Evolutionary conservation across 2,113 vertebrate species (phyloP).

Genomic region (Calidris pygmaea): DNA sequence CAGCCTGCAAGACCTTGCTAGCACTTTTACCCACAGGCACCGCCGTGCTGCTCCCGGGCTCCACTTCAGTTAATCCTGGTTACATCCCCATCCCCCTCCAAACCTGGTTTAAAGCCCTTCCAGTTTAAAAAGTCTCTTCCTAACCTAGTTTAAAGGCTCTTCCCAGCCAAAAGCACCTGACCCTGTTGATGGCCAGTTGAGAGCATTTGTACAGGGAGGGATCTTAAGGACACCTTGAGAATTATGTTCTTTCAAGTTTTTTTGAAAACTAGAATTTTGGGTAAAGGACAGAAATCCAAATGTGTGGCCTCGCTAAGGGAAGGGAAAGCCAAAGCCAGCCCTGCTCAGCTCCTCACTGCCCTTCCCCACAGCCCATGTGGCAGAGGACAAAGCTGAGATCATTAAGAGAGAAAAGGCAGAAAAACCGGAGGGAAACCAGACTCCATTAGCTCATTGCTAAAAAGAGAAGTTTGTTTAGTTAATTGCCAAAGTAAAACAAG

Average conservation of each 20-base stretch:
- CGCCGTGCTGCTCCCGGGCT: too few species aligned
- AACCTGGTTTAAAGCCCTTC: too few species aligned
- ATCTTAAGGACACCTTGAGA: neutral
- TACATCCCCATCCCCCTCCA: too few species aligned
- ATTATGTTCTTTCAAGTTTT: neutral
- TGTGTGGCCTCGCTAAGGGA: neutral
- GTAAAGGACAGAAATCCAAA: neutral
- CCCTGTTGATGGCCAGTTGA: neutral
- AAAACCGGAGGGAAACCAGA: constrained; percentile 45
- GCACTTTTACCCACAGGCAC: too few species aligned
- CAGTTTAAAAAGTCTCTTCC: too few species aligned
- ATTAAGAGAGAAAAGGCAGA: neutral
- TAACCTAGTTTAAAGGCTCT: neutral
- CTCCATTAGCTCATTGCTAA: neutral
- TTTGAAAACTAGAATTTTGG: neutral
- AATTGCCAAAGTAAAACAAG: constrained; percentile 37
- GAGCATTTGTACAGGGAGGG: neutral
- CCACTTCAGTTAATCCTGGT: too few species aligned
- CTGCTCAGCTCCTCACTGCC: neutral
- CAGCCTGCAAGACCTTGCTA: too few species aligned
- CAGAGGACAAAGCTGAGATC: neutral
- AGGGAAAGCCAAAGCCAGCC: neutral
- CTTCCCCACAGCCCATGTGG: rapidly evolving
- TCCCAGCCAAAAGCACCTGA: neutral
- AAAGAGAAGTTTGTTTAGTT: constrained; percentile 3